These are phyloP conservation scores for Metellina segmentata DNA, from an alignment of 2,888 invertebrate species.

Conservation along the genomic window DNA sequence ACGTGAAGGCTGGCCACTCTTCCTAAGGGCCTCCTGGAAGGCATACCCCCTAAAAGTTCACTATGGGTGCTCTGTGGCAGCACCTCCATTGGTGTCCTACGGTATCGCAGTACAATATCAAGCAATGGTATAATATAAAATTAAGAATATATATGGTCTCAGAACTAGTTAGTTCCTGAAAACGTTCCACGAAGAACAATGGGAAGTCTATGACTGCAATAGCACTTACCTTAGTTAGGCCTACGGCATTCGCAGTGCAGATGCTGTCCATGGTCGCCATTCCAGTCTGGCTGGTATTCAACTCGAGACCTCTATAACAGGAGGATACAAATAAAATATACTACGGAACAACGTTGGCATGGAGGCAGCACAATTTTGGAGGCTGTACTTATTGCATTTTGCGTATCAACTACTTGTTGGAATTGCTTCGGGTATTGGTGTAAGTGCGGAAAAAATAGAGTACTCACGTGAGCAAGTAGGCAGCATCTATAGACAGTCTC, in stretches of 20 bases:
- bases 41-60: too few species aligned
- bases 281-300: constrained; percentile 15
- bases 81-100: too few species aligned
- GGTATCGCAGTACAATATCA: too few species aligned
- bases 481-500: constrained; percentile 62
- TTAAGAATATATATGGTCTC: too few species aligned
- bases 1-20: too few species aligned
- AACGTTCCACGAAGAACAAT: not conserved
- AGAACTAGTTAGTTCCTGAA: too few species aligned
- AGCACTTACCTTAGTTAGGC: constrained; percentile 42
- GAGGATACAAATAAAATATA: not conserved
- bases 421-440: too few species aligned
- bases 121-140: too few species aligned
- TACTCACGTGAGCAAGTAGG: constrained; percentile 64
- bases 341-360: not conserved
- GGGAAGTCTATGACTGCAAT: not conserved
- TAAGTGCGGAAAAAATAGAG: not conserved
- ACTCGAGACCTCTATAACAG: constrained; percentile 44
- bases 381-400: not conserved
- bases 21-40: too few species aligned
- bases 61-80: too few species aligned
- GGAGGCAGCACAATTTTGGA: not conserved
- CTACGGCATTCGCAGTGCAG: constrained; percentile 64
- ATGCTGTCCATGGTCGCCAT: constrained; percentile 59
- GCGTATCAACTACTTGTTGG: not conserved